phyloP scores from a whole-genome alignment of 1,140 invertebrate genomes.

The Oncopeltus fasciatus region DNA sequence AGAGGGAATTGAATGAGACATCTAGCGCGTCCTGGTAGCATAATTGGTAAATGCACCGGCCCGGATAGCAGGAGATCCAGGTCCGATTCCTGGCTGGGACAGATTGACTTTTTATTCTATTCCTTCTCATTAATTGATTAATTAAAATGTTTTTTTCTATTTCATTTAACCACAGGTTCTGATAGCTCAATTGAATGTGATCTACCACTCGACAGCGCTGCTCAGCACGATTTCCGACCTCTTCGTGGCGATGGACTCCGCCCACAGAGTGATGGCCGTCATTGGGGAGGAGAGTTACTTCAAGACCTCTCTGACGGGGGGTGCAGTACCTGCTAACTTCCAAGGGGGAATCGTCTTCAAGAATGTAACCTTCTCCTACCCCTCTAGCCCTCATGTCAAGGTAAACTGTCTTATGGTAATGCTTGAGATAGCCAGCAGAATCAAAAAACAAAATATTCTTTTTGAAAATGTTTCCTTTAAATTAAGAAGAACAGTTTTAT shows the following conservation, averaged over 20 bases:
- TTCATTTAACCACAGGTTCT: background rate
- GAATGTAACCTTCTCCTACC: slow-evolving; percentile 65
- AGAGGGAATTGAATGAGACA: no score
- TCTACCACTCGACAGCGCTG: background rate
- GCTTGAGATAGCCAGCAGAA: no score
- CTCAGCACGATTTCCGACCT: background rate
- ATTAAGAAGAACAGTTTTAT: no score
- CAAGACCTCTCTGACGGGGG: slow-evolving; percentile 29
- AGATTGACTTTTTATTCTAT: no score
- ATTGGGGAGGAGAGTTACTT: background rate
- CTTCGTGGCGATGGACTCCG: background rate
- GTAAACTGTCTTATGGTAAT: no score
- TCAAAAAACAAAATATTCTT: no score
- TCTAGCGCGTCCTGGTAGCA: no score
- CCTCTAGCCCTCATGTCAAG: slow-evolving; percentile 55
- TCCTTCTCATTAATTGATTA: no score
- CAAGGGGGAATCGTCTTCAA: slow-evolving; percentile 56
- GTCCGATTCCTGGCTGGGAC: no score
- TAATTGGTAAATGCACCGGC: no score
- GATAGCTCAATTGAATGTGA: background rate
- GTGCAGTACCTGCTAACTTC: slow-evolving; percentile 42
- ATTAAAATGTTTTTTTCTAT: background rate
- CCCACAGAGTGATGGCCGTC: background rate
- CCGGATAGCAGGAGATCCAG: no score
- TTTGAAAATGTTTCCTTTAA: no score